These are phyloP conservation scores for Anthopleura xanthogrammica DNA, from an alignment of 92 coral and sea anemone genomes.

Conservation along the genomic window DNA sequence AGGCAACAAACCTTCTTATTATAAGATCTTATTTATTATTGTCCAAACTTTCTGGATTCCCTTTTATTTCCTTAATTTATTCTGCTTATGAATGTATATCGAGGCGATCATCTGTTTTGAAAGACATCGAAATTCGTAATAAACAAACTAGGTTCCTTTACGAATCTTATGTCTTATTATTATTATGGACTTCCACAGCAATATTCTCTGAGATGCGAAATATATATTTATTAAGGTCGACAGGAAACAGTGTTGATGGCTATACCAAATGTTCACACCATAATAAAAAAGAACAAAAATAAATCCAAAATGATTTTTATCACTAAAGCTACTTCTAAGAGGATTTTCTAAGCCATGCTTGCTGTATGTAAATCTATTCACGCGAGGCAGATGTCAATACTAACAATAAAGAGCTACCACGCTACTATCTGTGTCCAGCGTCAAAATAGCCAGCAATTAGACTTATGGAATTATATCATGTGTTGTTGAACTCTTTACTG, in stretches of 20 bases:
- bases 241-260: conserved; percentile 1
- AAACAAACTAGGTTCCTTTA: background rate
- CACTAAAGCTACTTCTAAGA: background rate
- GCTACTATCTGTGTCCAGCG: background rate
- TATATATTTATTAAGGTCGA: background rate
- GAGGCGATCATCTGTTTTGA: background rate
- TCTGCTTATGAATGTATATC: background rate
- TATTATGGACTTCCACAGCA: background rate
- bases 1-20: background rate
- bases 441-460: background rate
- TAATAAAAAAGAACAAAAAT: background rate
- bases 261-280: background rate
- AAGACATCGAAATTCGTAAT: background rate
- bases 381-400: conserved; percentile 2
- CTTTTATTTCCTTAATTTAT: background rate
- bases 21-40: background rate
- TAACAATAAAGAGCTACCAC: background rate
- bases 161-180: background rate
- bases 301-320: background rate
- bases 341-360: background rate
- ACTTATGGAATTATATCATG: background rate
- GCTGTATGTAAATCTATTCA: background rate
- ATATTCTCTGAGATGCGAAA: background rate
- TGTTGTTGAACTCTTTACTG: background rate
- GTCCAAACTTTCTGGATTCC: background rate